These are phyloP conservation scores for Callionymus lyra DNA, from an alignment of 2,113 vertebrate genomes.

Conservation along the genomic window DNA sequence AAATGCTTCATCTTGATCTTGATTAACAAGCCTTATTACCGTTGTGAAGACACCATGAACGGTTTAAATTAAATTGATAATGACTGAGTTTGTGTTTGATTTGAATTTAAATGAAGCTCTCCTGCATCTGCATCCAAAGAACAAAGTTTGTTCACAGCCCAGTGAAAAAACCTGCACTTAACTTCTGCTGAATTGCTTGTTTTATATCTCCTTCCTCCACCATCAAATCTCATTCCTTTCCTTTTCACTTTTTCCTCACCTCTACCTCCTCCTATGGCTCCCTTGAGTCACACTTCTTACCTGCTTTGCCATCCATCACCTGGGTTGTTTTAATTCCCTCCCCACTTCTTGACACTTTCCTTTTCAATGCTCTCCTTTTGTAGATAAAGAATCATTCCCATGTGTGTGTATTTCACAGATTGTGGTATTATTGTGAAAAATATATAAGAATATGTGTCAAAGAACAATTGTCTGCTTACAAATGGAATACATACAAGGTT, in stretches of 20 bases:
- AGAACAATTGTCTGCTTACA: conserved; percentile 5
- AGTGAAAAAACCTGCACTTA: no score
- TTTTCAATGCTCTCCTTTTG: conserved; percentile 9
- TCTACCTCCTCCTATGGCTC: conserved; percentile 22
- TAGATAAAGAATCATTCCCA: conserved; percentile 10
- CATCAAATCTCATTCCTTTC: not conserved
- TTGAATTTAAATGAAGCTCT: no score
- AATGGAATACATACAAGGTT: conserved; percentile 11
- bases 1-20: no score
- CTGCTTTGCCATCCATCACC: conserved; percentile 1
- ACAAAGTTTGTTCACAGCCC: not conserved
- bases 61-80: no score
- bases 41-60: no score
- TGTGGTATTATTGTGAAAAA: conserved; percentile 23
- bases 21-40: no score
- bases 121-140: no score
- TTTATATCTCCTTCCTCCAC: not conserved
- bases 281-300: conserved; percentile 13
- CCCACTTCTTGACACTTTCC: conserved; percentile 9
- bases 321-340: conserved; percentile 17
- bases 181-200: not conserved
- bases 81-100: no score
- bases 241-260: conserved; percentile 13
- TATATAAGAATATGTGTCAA: conserved; percentile 6
- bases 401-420: conserved; percentile 27